Evolutionary conservation across 2,113 vertebrate species (phyloP), one percentile per base, ranked within the genome.

Genomic region (Carassius auratus): DNA sequence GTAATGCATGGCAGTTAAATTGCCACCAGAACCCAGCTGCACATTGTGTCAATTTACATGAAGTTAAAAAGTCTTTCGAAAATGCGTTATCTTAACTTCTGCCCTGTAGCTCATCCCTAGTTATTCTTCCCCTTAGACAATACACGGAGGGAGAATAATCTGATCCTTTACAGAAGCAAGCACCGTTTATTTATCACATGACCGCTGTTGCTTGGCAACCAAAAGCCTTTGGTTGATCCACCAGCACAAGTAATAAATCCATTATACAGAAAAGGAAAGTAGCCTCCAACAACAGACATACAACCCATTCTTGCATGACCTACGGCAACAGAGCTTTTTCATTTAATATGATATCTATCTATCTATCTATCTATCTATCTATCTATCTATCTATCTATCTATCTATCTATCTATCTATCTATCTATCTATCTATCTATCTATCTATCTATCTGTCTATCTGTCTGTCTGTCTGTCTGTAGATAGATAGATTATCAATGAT

Each of bases 151-250:
- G 77, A 86, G 68, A 66, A 71, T 74, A 77, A 73, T 83, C 66
- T 73, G 66, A 83, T 83, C 77, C 69, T 61, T 86, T 85, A 55
- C 77, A 68, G 48, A 71, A 62, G 77, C 62, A 36, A 71, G 66
- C 76, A 50, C 77, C 78, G 23, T 86, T 83, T 86, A 83, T 83
- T 81, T 83, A 59, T 76, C 81, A 86, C 83, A 61, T 84, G 87
- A 84, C 68, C 3, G 76, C 68, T 81, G 87, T 88, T 88, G 87
- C 87, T 86, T 68, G 52, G 87, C 81, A 88, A 88, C 87, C 59
- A 17, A 69, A 88, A 86, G 85, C 85, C 76, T 81, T 82, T 14
- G 26, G 86, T 48, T 83, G 71, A 73, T 83, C 84, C 77, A 81
- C 68, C 66, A 86, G 84, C 77, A 86, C 84, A 81, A 62, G 77